These are phyloP conservation scores for Agrochola lychnidis DNA, from an alignment of 2,888 invertebrate species.

Conservation along the genomic window DNA sequence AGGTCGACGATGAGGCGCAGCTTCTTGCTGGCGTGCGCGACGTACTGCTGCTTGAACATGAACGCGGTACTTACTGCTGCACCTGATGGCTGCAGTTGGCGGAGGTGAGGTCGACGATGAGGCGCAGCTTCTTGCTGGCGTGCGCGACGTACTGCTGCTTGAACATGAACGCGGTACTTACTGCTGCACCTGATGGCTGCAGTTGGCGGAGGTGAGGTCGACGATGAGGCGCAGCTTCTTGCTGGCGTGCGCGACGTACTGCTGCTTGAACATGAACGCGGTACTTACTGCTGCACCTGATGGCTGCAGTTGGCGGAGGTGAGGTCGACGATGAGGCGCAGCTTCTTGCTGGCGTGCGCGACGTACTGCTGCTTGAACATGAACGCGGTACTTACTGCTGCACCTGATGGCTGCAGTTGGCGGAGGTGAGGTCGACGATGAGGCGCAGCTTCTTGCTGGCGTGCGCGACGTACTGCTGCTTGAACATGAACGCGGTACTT, in stretches of 20 bases:
- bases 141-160: constrained; percentile 98
- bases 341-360: constrained; percentile 97
- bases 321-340: constrained; percentile 98
- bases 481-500: constrained; percentile 97
- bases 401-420: constrained; percentile 99
- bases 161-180: no score
- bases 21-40: constrained; percentile 97
- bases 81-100: constrained; percentile 99
- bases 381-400: constrained; percentile 98
- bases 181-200: constrained; percentile 99
- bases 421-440: constrained; percentile 98
- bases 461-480: constrained; percentile 97
- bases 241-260: constrained; percentile 98
- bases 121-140: constrained; percentile 97
- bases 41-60: constrained; percentile 99
- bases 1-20: constrained; percentile 98
- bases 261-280: constrained; percentile 97
- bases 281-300: constrained; percentile 99
- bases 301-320: constrained; percentile 99
- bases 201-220: constrained; percentile 98
- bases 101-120: constrained; percentile 98
- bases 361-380: constrained; percentile 99
- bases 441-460: constrained; percentile 97
- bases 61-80: constrained; percentile 97
- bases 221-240: constrained; percentile 98